phyloP scores from a whole-genome alignment of 2,113 vertebrate species.

The Plectropomus leopardus region DNA sequence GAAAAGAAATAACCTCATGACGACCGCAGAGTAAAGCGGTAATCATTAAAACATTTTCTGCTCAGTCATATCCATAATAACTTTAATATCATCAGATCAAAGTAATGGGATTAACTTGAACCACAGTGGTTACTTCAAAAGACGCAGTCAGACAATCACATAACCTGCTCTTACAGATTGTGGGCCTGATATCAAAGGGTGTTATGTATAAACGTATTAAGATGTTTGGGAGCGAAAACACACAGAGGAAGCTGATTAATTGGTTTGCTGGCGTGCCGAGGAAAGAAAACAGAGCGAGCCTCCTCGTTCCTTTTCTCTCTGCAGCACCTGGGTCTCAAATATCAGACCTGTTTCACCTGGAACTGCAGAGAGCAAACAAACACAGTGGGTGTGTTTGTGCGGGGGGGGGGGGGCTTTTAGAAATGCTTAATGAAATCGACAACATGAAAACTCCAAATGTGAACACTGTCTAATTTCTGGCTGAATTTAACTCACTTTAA shows the following conservation, averaged over 20 bases:
- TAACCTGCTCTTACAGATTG: constrained; percentile 38
- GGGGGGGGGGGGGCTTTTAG: background rate
- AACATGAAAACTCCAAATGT: constrained; percentile 1
- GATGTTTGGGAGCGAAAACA: constrained; percentile 45
- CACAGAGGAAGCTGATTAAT: constrained; percentile 57
- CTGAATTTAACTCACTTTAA: background rate
- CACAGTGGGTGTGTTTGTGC: constrained; percentile 31
- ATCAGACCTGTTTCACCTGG: constrained; percentile 65
- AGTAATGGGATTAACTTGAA: constrained; percentile 59
- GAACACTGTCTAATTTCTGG: background rate
- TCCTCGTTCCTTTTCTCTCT: constrained; percentile 21
- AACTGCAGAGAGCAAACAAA: constrained; percentile 58
- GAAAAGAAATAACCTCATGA: constrained; percentile 24
- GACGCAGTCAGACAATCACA: constrained; percentile 45
- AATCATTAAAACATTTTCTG: constrained; percentile 21
- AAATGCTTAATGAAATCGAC: constrained; percentile 1
- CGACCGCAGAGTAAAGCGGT: constrained; percentile 32
- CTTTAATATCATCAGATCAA: constrained; percentile 64
- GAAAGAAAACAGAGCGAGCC: constrained; percentile 22
- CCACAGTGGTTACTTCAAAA: constrained; percentile 62
- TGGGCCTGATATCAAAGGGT: constrained; percentile 54
- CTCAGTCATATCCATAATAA: constrained; percentile 36
- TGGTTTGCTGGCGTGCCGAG: constrained; percentile 15
- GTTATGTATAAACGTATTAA: constrained; percentile 34
- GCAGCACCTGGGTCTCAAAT: constrained; percentile 68